A percentile compares a stretch with the other conserved stretches of the same genome.
Evolutionary conservation across 1,140 invertebrate genomes (phyloP).

Genomic region (Solen grandis): DNA sequence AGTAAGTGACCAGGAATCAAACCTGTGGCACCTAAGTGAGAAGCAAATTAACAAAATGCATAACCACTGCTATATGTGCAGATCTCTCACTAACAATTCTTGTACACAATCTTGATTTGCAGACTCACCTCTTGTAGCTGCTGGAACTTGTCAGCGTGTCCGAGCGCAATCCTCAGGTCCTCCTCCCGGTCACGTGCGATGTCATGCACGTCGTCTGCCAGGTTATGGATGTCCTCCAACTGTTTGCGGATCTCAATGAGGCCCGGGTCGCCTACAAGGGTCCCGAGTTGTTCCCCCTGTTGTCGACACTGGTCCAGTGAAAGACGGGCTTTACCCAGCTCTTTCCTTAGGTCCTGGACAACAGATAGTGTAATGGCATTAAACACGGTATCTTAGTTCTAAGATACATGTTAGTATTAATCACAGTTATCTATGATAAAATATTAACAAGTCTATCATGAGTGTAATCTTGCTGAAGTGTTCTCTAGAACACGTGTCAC

Average conservation of each 20-base stretch:
- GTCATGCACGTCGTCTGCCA: conserved; percentile 78
- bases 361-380: too few species aligned
- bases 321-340: conserved; percentile 94
- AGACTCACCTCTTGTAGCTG: conserved; percentile 90
- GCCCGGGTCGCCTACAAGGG: conserved; percentile 95
- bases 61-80: too few species aligned
- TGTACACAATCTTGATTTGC: too few species aligned
- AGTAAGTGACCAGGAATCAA: too few species aligned
- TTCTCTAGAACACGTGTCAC: too few species aligned
- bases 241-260: conserved; percentile 98
- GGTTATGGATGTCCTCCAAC: conserved; percentile 86
- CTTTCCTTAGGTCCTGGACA: conserved; percentile 90
- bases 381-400: too few species aligned
- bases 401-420: not conserved
- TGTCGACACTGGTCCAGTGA: conserved; percentile 94
- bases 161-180: conserved; percentile 96
- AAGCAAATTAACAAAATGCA: too few species aligned
- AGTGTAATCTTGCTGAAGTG: too few species aligned
- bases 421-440: not conserved
- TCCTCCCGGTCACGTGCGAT: conserved; percentile 75
- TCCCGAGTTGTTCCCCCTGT: conserved; percentile 95
- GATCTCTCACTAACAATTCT: too few species aligned
- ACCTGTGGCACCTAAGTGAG: too few species aligned
- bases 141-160: conserved; percentile 97
- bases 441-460: conserved; percentile 2